Evolutionary conservation across 2,113 vertebrate genomes (phyloP).

Genomic region (Sturnira hondurensis): DNA sequence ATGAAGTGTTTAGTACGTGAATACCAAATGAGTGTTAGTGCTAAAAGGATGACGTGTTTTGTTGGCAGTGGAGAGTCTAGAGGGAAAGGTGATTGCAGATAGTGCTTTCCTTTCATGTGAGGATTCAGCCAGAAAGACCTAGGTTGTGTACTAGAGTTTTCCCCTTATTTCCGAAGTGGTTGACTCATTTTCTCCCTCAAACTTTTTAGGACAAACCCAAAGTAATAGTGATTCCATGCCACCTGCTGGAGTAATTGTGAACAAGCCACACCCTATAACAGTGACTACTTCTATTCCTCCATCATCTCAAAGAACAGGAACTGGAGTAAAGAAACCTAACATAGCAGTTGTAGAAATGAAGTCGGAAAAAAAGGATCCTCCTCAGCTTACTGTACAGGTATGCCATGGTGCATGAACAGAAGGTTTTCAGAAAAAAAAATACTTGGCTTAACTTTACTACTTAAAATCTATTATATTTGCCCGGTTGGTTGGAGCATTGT

Average conservation of each 20-base stretch:
- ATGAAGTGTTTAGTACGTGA: not conserved
- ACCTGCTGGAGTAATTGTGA: conserved; percentile 73
- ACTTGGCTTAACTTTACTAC: not conserved
- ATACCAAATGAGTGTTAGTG: not conserved
- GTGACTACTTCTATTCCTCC: conserved; percentile 81
- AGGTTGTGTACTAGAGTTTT: not conserved
- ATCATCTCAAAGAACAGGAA: conserved; percentile 63
- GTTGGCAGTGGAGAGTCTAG: not conserved
- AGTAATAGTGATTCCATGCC: conserved; percentile 73
- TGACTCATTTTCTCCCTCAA: conserved; percentile 4
- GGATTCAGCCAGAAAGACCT: not conserved
- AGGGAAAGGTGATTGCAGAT: not conserved
- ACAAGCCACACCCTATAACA: conserved; percentile 75
- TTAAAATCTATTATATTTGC: not conserved
- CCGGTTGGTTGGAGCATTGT: too few relatives aligned
- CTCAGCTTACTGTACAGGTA: conserved; percentile 88
- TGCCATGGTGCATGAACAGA: not conserved
- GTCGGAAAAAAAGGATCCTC: conserved; percentile 80
- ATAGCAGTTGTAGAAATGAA: conserved; percentile 81
- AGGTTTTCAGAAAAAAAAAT: not conserved
- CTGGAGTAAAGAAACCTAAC: conserved; percentile 76
- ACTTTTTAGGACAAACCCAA: conserved; percentile 84
- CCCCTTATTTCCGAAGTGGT: not conserved
- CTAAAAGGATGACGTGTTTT: not conserved
- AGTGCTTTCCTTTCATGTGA: not conserved